A percentile compares a stretch with the other conserved stretches of the same genome.
These are phyloP conservation scores for Temnothorax rugatulus DNA, from an alignment of 2,888 invertebrate genomes.

Conservation along the genomic window DNA sequence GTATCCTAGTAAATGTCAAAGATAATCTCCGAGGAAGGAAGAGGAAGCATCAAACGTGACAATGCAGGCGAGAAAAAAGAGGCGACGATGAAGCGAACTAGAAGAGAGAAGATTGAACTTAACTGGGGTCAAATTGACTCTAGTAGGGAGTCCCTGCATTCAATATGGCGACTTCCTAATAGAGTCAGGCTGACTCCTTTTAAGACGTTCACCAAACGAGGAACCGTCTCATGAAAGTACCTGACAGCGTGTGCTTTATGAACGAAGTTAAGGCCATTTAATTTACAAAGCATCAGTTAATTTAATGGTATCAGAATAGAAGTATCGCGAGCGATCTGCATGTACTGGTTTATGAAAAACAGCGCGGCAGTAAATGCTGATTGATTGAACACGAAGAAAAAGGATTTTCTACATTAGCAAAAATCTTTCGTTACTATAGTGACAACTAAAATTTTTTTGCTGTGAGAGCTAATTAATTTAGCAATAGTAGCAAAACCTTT, in stretches of 20 bases:
- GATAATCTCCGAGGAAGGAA: constrained; percentile 57
- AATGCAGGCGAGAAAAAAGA: constrained; percentile 50
- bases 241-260: constrained; percentile 61
- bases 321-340: constrained; percentile 1
- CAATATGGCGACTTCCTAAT: constrained; percentile 96
- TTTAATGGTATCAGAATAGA: constrained; percentile 27
- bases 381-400: neutral
- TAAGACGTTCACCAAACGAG: constrained; percentile 88
- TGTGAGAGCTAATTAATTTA: no score
- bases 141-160: constrained; percentile 98
- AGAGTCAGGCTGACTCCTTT: constrained; percentile 98
- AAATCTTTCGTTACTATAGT: no score
- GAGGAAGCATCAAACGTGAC: constrained; percentile 55
- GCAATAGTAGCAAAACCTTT: no score
- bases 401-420: no score
- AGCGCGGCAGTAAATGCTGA: neutral
- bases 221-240: constrained; percentile 66
- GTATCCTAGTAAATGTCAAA: constrained; percentile 57
- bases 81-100: constrained; percentile 45
- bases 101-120: constrained; percentile 87
- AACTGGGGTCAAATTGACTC: constrained; percentile 98
- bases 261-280: constrained; percentile 64
- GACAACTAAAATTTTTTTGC: no score
- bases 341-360: neutral
- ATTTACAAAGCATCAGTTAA: constrained; percentile 63